phyloP scores from a whole-genome alignment of 2,113 vertebrate species.

The Nicator chloris region DNA sequence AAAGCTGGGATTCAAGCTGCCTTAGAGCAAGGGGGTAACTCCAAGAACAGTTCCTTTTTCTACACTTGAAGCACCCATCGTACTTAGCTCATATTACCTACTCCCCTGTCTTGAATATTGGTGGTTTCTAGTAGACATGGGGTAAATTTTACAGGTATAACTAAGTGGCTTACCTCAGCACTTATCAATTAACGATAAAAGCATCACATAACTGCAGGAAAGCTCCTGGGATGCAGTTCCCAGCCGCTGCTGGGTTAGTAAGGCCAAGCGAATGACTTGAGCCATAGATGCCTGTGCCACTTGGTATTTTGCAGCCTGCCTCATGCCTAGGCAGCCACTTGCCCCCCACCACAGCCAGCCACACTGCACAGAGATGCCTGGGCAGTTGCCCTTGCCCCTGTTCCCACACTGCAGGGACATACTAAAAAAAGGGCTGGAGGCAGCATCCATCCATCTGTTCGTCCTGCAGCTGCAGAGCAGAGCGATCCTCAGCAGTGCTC shows the following conservation, averaged over 20 bases:
- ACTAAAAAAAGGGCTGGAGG: not conserved
- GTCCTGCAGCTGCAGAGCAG: not conserved
- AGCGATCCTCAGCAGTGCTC: not conserved
- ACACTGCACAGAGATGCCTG: rapidly evolving
- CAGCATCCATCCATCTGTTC: not conserved
- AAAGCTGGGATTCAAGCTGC: not conserved
- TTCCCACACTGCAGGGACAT: not conserved
- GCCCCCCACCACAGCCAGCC: not conserved
- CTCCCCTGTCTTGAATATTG: not conserved
- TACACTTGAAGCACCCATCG: not conserved
- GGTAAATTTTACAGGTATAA: not conserved
- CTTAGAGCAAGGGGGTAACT: not conserved
- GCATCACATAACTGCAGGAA: not conserved
- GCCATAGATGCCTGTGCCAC: not conserved
- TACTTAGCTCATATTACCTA: not conserved
- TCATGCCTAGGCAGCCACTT: not conserved
- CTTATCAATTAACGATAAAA: not conserved
- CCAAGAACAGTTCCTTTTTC: not conserved
- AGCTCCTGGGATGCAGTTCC: not conserved
- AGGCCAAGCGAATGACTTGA: not conserved
- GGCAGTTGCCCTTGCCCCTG: not conserved
- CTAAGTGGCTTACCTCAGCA: not conserved
- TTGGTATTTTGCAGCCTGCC: not conserved
- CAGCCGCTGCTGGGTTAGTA: not conserved
- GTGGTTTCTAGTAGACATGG: not conserved